Base-by-base conservation (phyloP, 2,888 invertebrate genomes). In the Caenorhabditis japonica region DNA sequence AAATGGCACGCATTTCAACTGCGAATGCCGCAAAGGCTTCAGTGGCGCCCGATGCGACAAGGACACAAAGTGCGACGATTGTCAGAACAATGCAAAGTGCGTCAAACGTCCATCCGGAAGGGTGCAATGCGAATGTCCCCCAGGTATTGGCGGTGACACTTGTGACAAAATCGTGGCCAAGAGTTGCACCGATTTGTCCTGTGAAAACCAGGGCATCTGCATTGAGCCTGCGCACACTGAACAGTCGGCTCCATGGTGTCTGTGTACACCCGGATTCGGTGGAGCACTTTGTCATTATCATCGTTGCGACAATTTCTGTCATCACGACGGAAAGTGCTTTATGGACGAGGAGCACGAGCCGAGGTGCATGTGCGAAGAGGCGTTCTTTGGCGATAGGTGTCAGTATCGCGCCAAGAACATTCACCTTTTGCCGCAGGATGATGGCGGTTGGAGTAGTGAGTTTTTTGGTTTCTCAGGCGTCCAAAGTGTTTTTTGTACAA, bases 201-300 rank as follows among this genome's bases (percentile, higher is more conserved):
- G 90, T 76, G 66, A 77, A 34, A 85, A 85, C 19, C 80, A 88
- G 87, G 90, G 90, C n/a, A 86, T 86, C 59, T 90, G 90, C 69
- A 83, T 85, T 30, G 47, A 66, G 1, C 80, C 83, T 13, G 15
- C 15, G 19, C 8, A 17, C 10, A n/a, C 38, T 19, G 33, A 58
- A 12, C 5, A 17, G 23, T 84, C 85, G 17, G 86, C 86, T 3
- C 88, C 89, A 25, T 79, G 83, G 15, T 91, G 91, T 83, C 82
- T 83, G n/a, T 91, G 91, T 81, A 86, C 86, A n/a, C 83, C 90
- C 12, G 77, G 91, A 0, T 91, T 88, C 78, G 85, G 89, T 0
- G 92, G 92, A 3, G 90, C 90, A 47, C 89, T 89, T 13, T 92
- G 92, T 84, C 39, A 41, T 10, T 41, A 34, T 4, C 23, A 60